phyloP scores from a whole-genome alignment of 1,140 invertebrate genomes.

The Bilobella aurantiaca region DNA sequence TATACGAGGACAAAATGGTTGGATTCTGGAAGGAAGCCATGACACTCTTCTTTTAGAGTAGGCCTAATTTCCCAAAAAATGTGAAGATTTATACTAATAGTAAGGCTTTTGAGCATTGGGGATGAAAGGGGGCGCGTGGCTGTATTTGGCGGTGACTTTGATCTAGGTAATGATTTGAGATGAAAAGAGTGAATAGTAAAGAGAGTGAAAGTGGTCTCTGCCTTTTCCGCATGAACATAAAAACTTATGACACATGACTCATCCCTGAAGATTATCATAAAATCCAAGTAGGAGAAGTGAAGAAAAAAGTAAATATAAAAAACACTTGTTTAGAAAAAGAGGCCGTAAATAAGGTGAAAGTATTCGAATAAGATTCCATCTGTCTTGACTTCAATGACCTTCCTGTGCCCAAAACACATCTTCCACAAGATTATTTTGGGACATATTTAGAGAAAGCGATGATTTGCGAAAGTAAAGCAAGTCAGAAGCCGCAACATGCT shows the following conservation, averaged over 20 bases:
- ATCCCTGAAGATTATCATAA: constrained; percentile 2
- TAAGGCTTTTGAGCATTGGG: too few relatives aligned
- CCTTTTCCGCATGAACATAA: neutral
- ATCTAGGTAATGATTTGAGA: neutral
- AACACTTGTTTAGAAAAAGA: constrained; percentile 8
- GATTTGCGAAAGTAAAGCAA: neutral
- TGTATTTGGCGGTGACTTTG: neutral
- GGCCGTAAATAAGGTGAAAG: neutral
- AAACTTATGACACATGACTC: constrained; percentile 6
- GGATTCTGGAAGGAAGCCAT: neutral
- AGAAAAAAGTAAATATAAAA: neutral
- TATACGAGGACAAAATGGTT: neutral
- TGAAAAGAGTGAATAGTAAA: neutral
- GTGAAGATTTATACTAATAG: neutral
- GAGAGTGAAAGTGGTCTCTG: neutral
- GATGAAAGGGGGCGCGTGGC: neutral
- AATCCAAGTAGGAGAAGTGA: neutral
- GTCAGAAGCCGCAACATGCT: neutral
- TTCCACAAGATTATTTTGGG: neutral
- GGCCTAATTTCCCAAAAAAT: neutral
- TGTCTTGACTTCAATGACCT: constrained; percentile 5
- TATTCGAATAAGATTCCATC: neutral
- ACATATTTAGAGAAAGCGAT: constrained; percentile 1
- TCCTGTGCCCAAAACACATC: neutral
- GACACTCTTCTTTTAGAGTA: neutral